Evolutionary conservation across 2,113 vertebrate species (phyloP).

Genomic region (Corydoras sp.): DNA sequence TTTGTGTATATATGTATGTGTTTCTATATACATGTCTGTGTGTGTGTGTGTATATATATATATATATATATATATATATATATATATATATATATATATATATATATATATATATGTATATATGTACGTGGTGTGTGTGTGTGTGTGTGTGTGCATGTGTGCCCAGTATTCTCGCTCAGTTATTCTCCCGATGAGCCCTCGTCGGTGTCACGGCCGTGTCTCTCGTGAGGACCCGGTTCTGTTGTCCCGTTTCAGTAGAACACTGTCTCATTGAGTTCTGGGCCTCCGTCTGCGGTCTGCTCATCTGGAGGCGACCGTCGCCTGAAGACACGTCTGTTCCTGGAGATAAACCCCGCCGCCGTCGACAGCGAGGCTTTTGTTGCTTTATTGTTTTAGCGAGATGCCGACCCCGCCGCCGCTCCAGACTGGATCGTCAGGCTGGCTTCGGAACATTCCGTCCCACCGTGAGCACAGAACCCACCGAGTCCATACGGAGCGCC

Average conservation of each 20-base stretch:
- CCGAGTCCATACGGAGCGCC: neutral
- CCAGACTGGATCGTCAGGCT: constrained; percentile 1
- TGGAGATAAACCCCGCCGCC: constrained; percentile 17
- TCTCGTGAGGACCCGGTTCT: too few species aligned
- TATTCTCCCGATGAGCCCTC: too few species aligned
- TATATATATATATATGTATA: too few species aligned
- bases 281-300: constrained; percentile 2
- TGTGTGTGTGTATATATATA: too few species aligned
- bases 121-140: too few species aligned
- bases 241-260: constrained; percentile 12
- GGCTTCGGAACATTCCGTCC: neutral
- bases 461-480: neutral
- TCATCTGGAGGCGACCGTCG: constrained; percentile 14
- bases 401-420: constrained; percentile 20
- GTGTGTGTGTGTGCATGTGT: too few species aligned
- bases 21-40: too few species aligned
- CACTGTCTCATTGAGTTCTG: constrained; percentile 13
- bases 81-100: too few species aligned
- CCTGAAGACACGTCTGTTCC: constrained; percentile 29
- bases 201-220: too few species aligned
- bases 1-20: too few species aligned
- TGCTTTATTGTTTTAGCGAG: constrained; percentile 30
- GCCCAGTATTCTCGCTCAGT: too few species aligned
- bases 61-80: too few species aligned
- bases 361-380: constrained; percentile 9